Evolutionary conservation across 37 sponge, comb jelly and placozoan species (phyloP).

Genomic region (Agelas oroides): DNA sequence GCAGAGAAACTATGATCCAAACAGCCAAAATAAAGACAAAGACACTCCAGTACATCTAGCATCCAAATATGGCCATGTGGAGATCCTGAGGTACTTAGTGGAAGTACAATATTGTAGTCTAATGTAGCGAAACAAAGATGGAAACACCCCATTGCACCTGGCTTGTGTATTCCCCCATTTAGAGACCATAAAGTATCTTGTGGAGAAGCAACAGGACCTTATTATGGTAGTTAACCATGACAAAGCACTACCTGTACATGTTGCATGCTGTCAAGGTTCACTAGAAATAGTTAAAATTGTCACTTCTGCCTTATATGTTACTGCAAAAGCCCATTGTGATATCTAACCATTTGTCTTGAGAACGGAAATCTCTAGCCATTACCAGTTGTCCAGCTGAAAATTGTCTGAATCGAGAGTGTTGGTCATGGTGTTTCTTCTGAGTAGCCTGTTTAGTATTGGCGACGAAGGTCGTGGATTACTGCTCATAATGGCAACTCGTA

Average conservation of each 20-base stretch:
- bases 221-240: background rate
- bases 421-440: too few species aligned
- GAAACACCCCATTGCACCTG: background rate
- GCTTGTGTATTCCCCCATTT: background rate
- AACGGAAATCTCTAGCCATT: too few species aligned
- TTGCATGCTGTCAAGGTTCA: background rate
- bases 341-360: too few species aligned
- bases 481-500: too few species aligned
- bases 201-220: background rate
- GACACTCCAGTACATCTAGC: slow-evolving; percentile 15
- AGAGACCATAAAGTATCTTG: background rate
- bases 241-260: background rate
- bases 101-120: background rate
- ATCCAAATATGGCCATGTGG: slow-evolving; percentile 6
- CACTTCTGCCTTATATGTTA: too few species aligned
- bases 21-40: background rate
- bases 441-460: too few species aligned
- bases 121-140: background rate
- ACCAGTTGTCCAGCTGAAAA: too few species aligned
- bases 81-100: background rate
- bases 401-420: too few species aligned
- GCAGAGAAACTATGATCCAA: slow-evolving; percentile 1
- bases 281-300: background rate
- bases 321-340: too few species aligned
- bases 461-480: too few species aligned